phyloP scores from a whole-genome alignment of 2,888 invertebrate species.

The Piscicola geometra region DNA sequence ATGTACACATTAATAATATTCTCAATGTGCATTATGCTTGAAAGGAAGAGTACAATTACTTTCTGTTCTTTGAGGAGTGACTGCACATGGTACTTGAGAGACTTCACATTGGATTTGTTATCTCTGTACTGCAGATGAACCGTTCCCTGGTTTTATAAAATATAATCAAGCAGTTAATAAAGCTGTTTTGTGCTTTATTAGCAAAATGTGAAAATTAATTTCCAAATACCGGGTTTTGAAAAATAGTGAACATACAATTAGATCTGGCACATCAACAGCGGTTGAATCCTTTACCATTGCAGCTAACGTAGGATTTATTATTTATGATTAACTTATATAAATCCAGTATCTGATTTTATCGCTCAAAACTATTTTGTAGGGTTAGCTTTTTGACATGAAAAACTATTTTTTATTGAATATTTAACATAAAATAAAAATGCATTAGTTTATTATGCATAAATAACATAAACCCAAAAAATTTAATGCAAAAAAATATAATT shows the following conservation, averaged over 20 bases:
- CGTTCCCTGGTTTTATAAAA: slow-evolving; percentile 40
- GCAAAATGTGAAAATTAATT: no score
- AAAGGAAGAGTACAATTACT: no score
- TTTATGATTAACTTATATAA: no score
- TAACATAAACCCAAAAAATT: not conserved
- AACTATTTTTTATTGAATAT: no score
- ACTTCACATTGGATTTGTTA: slow-evolving; percentile 37
- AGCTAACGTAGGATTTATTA: no score
- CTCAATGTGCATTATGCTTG: no score
- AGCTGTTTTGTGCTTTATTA: no score
- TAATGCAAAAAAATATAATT: not conserved
- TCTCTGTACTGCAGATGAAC: slow-evolving; percentile 39
- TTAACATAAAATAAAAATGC: no score
- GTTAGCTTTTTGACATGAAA: no score
- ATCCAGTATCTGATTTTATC: no score
- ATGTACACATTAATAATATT: not conserved
- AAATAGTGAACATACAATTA: slow-evolving; percentile 34
- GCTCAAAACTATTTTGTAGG: no score
- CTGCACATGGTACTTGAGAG: slow-evolving; percentile 36
- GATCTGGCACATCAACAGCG: slow-evolving; percentile 38
- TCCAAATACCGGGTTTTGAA: not conserved
- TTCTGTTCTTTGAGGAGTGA: slow-evolving; percentile 37
- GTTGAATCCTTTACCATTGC: slow-evolving; percentile 37
- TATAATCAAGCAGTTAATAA: not conserved
- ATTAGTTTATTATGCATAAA: no score